Evolutionary conservation across 2,113 vertebrate genomes (phyloP).

Genomic region (Craseonycteris thonglongyai): DNA sequence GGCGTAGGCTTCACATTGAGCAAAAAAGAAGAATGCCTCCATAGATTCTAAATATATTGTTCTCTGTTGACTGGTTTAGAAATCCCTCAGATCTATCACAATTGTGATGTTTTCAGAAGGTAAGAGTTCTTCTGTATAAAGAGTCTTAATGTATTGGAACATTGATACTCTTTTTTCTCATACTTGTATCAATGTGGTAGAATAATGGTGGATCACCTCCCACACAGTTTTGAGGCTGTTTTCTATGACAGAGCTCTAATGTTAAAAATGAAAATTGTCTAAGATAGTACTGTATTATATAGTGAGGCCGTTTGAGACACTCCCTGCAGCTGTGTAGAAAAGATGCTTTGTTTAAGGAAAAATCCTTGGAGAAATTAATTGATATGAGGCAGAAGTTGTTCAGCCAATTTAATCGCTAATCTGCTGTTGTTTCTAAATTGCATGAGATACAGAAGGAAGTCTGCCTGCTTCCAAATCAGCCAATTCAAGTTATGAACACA

Average conservation of each 20-base stretch:
- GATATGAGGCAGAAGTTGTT: constrained; percentile 53
- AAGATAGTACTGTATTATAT: not conserved
- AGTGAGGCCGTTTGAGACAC: not conserved
- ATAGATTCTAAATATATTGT: not conserved
- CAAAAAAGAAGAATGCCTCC: not conserved
- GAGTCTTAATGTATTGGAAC: not conserved
- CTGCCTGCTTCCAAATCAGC: not conserved
- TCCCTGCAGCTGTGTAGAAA: constrained; percentile 14
- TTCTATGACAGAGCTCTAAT: not conserved
- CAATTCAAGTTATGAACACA: not conserved
- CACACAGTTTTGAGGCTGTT: not conserved
- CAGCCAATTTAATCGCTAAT: constrained; percentile 41
- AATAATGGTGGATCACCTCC: not conserved
- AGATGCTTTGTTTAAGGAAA: constrained; percentile 40
- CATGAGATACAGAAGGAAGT: not conserved
- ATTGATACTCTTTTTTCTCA: not conserved
- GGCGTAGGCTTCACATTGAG: not conserved
- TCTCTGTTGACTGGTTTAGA: not conserved
- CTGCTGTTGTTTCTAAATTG: constrained; percentile 52
- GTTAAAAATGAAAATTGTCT: constrained; percentile 15
- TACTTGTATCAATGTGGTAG: not conserved
- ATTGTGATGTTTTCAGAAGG: not conserved
- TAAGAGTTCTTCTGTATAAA: not conserved
- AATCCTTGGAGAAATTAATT: constrained; percentile 53
- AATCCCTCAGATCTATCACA: not conserved